A percentile compares a stretch with the other conserved stretches of the same genome.
Evolutionary conservation across 2,797 vertebrate species (phyloP).

Genomic region (Remorina albescens): DNA sequence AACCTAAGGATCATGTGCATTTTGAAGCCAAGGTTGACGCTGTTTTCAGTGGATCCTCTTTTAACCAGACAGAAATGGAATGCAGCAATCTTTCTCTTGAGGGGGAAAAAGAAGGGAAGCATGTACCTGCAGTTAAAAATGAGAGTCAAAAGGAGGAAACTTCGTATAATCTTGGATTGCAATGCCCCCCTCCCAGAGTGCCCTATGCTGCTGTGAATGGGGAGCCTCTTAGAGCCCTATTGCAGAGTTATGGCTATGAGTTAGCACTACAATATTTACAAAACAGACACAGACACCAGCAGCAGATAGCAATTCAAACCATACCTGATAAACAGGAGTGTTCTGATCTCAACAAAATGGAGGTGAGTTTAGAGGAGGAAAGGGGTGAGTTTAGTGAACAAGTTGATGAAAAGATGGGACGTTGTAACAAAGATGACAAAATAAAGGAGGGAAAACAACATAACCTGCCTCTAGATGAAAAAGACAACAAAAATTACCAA

Average conservation of each 20-base stretch:
- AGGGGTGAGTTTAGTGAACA: constrained; percentile 43
- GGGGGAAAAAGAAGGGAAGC: constrained; percentile 76
- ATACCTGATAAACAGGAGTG: constrained; percentile 54
- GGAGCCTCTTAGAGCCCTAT: constrained; percentile 92
- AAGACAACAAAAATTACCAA: constrained; percentile 41
- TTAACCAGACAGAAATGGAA: constrained; percentile 85
- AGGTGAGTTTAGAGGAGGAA: constrained; percentile 48
- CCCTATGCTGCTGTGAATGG: constrained; percentile 91
- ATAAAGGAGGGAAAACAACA: constrained; percentile 23
- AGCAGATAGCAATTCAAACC: constrained; percentile 82
- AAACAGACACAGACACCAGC: constrained; percentile 94
- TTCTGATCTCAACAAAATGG: constrained; percentile 54
- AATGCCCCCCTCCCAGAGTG: constrained; percentile 93
- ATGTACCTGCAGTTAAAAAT: constrained; percentile 47
- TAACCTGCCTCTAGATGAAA: constrained; percentile 37
- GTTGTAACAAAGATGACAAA: constrained; percentile 34
- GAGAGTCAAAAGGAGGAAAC: constrained; percentile 63
- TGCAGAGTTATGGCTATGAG: constrained; percentile 98
- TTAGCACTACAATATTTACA: constrained; percentile 98
- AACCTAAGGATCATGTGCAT: constrained; percentile 45
- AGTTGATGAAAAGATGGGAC: constrained; percentile 37
- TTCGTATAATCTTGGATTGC: constrained; percentile 76
- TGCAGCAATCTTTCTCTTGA: constrained; percentile 69
- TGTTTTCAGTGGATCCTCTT: constrained; percentile 41
- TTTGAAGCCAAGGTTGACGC: constrained; percentile 55